phyloP scores from a whole-genome alignment of 2,888 invertebrate genomes.

The Drosophila kambysellisi region DNA sequence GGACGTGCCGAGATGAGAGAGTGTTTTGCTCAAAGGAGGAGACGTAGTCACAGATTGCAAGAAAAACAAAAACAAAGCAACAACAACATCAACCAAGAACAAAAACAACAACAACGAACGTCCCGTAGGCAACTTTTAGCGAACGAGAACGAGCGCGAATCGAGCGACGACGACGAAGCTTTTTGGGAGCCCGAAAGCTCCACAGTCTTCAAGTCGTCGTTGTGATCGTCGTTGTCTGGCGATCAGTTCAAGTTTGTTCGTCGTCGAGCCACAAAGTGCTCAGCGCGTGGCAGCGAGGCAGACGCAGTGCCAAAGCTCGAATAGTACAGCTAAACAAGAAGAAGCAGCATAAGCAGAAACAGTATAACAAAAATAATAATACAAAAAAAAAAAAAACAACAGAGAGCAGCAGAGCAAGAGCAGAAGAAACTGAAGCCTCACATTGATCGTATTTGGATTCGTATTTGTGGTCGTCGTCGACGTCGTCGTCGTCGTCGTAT shows the following conservation, averaged over 20 bases:
- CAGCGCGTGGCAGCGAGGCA: constrained; percentile 29
- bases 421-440: constrained; percentile 44
- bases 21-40: constrained; percentile 27
- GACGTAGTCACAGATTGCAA: constrained; percentile 50
- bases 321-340: constrained; percentile 35
- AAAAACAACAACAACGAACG: constrained; percentile 24
- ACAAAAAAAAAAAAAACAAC: background rate
- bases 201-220: constrained; percentile 58
- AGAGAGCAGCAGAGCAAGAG: constrained; percentile 20
- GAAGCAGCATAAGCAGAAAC: constrained; percentile 15
- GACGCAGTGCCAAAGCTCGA: constrained; percentile 35
- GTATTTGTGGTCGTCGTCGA: constrained; percentile 25
- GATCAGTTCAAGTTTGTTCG: constrained; percentile 72
- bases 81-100: background rate
- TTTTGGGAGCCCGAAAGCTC: constrained; percentile 58
- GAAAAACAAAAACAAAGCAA: constrained; percentile 18
- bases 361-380: constrained; percentile 5
- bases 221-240: constrained; percentile 29
- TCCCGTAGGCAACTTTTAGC: constrained; percentile 44
- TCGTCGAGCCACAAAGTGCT: constrained; percentile 60
- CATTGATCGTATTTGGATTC: constrained; percentile 19
- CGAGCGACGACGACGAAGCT: constrained; percentile 51
- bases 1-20: constrained; percentile 26
- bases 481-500: constrained; percentile 16
- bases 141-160: constrained; percentile 41